Conservation (phyloP, 2,797 vertebrate species). For the Aphelocoma californica region DNA sequence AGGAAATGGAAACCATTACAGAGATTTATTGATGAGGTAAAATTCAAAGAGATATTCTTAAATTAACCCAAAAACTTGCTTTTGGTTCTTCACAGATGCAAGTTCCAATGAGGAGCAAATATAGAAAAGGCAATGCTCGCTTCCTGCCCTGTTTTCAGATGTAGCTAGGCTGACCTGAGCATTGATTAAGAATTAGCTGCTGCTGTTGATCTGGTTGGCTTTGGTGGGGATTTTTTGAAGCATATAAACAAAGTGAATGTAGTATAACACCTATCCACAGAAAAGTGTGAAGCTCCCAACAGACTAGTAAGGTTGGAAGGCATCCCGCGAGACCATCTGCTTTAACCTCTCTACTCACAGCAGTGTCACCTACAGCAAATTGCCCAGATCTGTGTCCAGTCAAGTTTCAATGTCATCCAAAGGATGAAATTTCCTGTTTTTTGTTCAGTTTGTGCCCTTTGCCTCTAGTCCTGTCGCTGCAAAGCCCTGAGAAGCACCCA, state of each 20-base stretch:
- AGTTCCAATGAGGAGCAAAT: background rate
- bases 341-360: background rate
- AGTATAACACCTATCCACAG: background rate
- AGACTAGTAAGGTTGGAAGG: background rate
- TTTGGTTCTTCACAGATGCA: background rate
- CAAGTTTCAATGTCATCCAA: background rate
- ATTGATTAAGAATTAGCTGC: background rate
- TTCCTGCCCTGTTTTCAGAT: background rate
- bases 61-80: background rate
- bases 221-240: background rate
- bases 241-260: background rate
- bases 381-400: background rate
- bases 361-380: background rate
- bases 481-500: background rate
- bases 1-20: background rate
- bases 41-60: background rate
- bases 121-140: background rate
- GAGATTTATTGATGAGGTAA: background rate
- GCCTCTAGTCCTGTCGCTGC: background rate
- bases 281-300: background rate
- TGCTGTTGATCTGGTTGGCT: background rate
- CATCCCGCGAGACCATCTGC: background rate
- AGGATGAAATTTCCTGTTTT: background rate
- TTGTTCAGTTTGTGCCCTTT: background rate
- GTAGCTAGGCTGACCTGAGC: background rate